Evolutionary conservation across 1,140 invertebrate genomes (phyloP).

Genomic region (Rhyzopertha dominica): DNA sequence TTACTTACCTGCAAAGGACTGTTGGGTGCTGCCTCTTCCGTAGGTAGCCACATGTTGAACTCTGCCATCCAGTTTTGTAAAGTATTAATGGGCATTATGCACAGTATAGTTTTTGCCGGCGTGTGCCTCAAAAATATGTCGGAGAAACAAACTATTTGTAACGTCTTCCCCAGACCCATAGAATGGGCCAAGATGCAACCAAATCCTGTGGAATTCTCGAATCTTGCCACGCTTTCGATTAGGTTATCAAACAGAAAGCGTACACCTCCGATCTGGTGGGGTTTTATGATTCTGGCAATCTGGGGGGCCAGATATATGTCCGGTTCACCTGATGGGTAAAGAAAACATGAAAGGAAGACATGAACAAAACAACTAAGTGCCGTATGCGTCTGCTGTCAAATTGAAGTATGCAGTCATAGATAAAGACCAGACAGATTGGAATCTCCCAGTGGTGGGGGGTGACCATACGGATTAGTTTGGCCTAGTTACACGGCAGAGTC

Average conservation of each 20-base stretch:
- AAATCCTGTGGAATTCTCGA: slow-evolving; percentile 83
- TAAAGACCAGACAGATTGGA: no score
- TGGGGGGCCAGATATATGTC: slow-evolving; percentile 93
- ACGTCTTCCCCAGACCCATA: slow-evolving; percentile 99
- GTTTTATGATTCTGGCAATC: slow-evolving; percentile 88
- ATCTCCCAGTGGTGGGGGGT: no score
- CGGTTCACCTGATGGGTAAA: no score
- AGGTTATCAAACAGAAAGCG: slow-evolving; percentile 96
- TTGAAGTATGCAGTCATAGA: no score
- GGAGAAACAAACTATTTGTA: slow-evolving; percentile 94
- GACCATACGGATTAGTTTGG: no score
- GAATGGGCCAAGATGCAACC: slow-evolving; percentile 98
- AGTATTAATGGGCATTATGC: slow-evolving; percentile 98
- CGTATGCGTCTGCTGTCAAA: no score
- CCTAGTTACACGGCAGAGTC: no score
- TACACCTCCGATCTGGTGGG: slow-evolving; percentile 95
- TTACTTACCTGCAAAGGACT: no score
- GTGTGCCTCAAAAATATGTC: slow-evolving; percentile 93
- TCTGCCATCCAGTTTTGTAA: slow-evolving; percentile 98
- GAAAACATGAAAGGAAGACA: no score
- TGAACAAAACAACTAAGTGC: no score
- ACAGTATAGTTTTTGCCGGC: slow-evolving; percentile 81
- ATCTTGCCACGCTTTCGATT: slow-evolving; percentile 84
- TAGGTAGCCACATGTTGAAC: slow-evolving; percentile 94
- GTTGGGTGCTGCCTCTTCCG: slow-evolving; percentile 49